Percentiles rank a stretch among this genome's conserved stretches.
These are phyloP conservation scores for Percopsis omiscomaycus DNA, from an alignment of 2,797 vertebrate species.

Conservation along the genomic window DNA sequence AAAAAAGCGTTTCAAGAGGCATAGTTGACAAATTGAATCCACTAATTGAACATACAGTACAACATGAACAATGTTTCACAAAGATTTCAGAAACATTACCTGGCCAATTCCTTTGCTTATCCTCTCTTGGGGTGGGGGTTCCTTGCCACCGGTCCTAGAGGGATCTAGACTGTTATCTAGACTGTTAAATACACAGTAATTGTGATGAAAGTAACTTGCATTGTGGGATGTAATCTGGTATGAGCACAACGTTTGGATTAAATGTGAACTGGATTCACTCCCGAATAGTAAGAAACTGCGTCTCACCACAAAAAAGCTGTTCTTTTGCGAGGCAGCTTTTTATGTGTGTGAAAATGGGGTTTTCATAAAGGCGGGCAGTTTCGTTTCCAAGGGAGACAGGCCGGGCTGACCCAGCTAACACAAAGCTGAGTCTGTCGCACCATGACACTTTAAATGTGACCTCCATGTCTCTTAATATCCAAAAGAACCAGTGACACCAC, in stretches of 20 bases:
- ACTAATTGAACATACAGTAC: not conserved
- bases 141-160: constrained; percentile 5
- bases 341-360: constrained; percentile 45
- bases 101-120: constrained; percentile 9
- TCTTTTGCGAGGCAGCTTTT: constrained; percentile 14
- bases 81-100: constrained; percentile 10
- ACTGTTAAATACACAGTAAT: constrained; percentile 29
- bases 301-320: constrained; percentile 18
- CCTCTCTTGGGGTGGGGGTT: not conserved
- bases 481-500: constrained; percentile 6
- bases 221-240: too few relatives aligned
- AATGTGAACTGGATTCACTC: not conserved
- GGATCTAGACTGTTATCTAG: constrained; percentile 18
- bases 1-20: not conserved
- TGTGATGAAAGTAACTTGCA: too few relatives aligned
- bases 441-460: constrained; percentile 34
- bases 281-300: constrained; percentile 2
- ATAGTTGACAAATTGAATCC: not conserved
- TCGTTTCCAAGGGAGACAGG: constrained; percentile 59
- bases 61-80: not conserved
- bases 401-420: constrained; percentile 56
- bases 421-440: constrained; percentile 43
- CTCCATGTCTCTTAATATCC: constrained; percentile 20
- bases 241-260: too few relatives aligned
- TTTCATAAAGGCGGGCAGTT: constrained; percentile 51